These are phyloP conservation scores for Aurelia coerulea DNA, from an alignment of 30 jellyfish, hydroid and myxozoan species.

Conservation along the genomic window DNA sequence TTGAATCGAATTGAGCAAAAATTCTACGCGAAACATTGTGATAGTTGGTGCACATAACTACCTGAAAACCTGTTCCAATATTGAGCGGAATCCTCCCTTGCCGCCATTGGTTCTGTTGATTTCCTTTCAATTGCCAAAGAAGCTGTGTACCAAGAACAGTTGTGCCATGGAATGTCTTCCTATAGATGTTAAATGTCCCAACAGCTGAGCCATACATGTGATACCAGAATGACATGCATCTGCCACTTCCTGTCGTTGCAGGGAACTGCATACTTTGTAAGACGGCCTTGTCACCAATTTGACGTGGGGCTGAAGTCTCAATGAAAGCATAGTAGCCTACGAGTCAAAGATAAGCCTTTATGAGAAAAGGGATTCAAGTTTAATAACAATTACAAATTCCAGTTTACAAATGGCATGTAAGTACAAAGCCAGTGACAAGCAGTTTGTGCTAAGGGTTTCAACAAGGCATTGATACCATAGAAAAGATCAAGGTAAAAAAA, in stretches of 20 bases:
- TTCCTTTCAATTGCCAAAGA: conserved; percentile 91
- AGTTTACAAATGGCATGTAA: too few species aligned
- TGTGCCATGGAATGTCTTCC: conserved; percentile 68
- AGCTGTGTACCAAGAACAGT: conserved; percentile 54
- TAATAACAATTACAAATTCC: too few species aligned
- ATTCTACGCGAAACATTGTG: too few species aligned
- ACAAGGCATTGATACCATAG: too few species aligned
- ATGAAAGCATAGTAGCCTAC: conserved; percentile 90
- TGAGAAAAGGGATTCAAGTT: too few species aligned
- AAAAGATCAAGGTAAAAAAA: too few species aligned
- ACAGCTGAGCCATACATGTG: conserved; percentile 96
- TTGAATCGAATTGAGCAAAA: too few species aligned
- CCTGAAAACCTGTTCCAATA: conserved; percentile 69
- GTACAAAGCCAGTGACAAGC: too few species aligned
- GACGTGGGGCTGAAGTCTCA: conserved; percentile 95
- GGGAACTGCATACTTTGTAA: conserved; percentile 83
- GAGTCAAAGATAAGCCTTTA: background rate
- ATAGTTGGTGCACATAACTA: background rate
- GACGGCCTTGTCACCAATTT: conserved; percentile 91
- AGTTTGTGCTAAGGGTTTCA: too few species aligned
- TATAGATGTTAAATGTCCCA: conserved; percentile 82
- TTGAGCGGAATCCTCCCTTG: conserved; percentile 80
- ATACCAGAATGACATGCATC: conserved; percentile 91
- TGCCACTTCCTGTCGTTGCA: conserved; percentile 86
- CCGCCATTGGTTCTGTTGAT: conserved; percentile 90